Evolutionary conservation across 92 coral and sea anemone species (phyloP), one percentile per base, ranked within the genome.

Genomic region (Meandrina meandrites): DNA sequence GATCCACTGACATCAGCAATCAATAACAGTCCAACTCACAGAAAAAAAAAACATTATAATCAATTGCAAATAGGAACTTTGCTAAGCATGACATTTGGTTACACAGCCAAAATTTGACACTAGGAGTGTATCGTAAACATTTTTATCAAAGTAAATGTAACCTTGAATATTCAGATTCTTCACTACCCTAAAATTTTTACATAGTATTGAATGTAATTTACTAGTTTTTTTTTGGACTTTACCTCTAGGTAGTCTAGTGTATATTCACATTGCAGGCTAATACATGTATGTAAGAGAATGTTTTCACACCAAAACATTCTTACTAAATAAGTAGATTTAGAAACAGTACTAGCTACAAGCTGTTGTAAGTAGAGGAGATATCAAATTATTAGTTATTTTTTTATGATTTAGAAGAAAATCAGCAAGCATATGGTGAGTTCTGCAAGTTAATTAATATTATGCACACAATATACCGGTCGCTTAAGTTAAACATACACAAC

Each of bases 271-370:
- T 14, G 22, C 60, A 15, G 22, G 22, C 60, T 15, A 54, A 17
- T 54, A 54, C 60, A 54, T 54, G 22, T 54, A n/a, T 2, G 60
- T 1, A 15, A 15, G 16, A 18, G n/a, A n/a, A n/a, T n/a, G 60
- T 22, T 54, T 54, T 54, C 16, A 54, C 60, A 54, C 22, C 6
- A 54, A 54, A 17, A 54, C 17, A 50, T 9, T 9, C 60, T 54
- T 54, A 48, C 12, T 48, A 48, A 15, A 54, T 54, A 54, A 15
- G 60, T 13, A 58, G 9, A 56, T 54, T 57, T 79, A 79, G 51
- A 64, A 79, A 34, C 70, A 79, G n/a, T 22, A 66, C n/a, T n/a
- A n/a, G n/a, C n/a, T 79, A 57, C 30, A 17, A 66, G 72, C 75
- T 80, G 74, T 78, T 78, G 54, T 48, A 4, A 78, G 31, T 30